Evolutionary conservation across 2,888 invertebrate species (phyloP).

Genomic region (Chesias legatella): DNA sequence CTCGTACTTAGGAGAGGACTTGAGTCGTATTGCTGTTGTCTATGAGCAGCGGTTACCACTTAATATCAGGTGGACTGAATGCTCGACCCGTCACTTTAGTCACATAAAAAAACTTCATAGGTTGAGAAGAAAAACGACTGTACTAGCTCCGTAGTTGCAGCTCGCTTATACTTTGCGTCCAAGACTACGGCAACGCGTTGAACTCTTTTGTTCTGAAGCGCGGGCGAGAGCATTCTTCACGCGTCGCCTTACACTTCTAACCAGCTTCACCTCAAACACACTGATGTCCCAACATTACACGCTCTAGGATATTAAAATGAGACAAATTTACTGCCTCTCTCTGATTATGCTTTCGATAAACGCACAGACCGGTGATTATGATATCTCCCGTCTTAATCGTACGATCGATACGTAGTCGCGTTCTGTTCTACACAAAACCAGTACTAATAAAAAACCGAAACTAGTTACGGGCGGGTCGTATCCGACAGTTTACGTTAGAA

Average conservation of each 20-base stretch:
- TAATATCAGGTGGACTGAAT: too few species aligned
- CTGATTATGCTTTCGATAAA: constrained; percentile 78
- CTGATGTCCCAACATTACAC: constrained; percentile 62
- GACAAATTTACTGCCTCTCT: constrained; percentile 77
- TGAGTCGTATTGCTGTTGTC: too few species aligned
- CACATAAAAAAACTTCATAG: too few species aligned
- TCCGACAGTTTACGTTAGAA: constrained; percentile 74
- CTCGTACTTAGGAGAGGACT: too few species aligned
- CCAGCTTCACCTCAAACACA: constrained; percentile 57
- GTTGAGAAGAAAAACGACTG: too few species aligned
- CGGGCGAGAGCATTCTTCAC: constrained; percentile 27
- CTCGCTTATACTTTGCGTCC: constrained; percentile 3
- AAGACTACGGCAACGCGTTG: constrained; percentile 51
- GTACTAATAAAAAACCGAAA: constrained; percentile 76
- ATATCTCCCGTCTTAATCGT: constrained; percentile 76
- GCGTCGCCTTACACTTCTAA: constrained; percentile 41
- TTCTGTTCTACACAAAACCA: constrained; percentile 76
- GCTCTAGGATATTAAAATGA: constrained; percentile 76
- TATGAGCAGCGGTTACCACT: too few species aligned
- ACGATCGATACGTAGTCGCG: constrained; percentile 73
- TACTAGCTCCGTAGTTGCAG: too few species aligned
- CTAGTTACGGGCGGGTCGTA: constrained; percentile 66
- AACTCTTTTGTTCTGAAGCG: constrained; percentile 63
- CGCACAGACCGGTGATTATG: constrained; percentile 78
- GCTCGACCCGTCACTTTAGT: too few species aligned